Base-by-base conservation (phyloP, 2,113 vertebrate genomes). In the Lates calcarifer region DNA sequence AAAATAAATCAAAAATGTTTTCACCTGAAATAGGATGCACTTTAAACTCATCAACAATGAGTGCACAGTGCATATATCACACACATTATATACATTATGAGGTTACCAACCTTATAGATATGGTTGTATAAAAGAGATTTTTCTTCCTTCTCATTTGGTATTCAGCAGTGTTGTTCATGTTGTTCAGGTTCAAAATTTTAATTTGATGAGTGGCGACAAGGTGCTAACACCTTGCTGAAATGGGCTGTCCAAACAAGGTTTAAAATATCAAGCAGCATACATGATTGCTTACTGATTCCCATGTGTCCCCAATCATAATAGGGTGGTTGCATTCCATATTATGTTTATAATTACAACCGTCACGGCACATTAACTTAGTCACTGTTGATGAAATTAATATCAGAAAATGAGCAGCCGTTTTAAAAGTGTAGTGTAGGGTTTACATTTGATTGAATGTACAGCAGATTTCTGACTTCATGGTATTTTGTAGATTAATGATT, bases 341-440 rank as follows among this genome's bases (percentile, higher is more conserved):
- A 90, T 89, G 81, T 90, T 92, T 87, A 89, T 93, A 90, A 92
- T 93, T 93, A 91, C 84, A 89, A 86, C 60, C 74, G 82, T 92
- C 91, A 93, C 47, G 67, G 81, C 88, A 92, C 88, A 93, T 93
- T 93, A 91, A 86, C 88, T 90, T 77, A 82, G 86, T 88, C 79
- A 82, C 69, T 79, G 81, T 89, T 92, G 89, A 91, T 89, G 78
- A 90, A 89, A 92, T 93, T 90, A 91, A 89, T 88, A 87, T 84
- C 67, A 80, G 53, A 84, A 89, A 76, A 77, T 86, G 53, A 89
- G 85, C 58, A 62, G 69, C 76, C 26, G 18, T 45, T 89, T 57
- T 65, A 71, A 85, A 73, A 62, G 47, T 75, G 61, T 63, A 49
- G 63, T 72, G 45, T 33, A 22, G 69, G 29, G 31, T 77, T 66